These are phyloP conservation scores for Chelonia mydas DNA, from an alignment of 2,797 vertebrate genomes.

Conservation along the genomic window DNA sequence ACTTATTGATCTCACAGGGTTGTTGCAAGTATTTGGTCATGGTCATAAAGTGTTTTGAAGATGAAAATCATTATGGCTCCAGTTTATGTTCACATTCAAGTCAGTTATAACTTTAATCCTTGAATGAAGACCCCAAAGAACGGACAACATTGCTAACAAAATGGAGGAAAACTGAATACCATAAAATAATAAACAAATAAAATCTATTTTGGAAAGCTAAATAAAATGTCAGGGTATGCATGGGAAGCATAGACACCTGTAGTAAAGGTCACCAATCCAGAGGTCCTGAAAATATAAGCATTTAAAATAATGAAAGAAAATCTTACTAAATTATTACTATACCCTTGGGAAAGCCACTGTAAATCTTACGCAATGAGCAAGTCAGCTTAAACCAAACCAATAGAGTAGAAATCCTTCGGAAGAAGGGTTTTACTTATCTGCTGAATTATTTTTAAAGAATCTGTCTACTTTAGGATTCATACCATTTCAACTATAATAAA, in stretches of 20 bases:
- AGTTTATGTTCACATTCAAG: not conserved
- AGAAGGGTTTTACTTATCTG: not conserved
- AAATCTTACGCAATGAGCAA: not conserved
- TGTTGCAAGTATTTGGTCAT: not conserved
- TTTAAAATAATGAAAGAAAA: not conserved
- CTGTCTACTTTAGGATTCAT: not conserved
- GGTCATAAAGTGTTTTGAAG: not conserved
- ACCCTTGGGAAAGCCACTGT: not conserved
- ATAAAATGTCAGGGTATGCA: not conserved
- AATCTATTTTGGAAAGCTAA: not conserved
- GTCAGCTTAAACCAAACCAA: not conserved
- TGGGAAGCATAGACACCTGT: not conserved
- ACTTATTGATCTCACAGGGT: not conserved
- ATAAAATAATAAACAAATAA: not conserved
- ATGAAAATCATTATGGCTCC: not conserved
- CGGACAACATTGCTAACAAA: not conserved
- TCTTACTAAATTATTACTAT: not conserved
- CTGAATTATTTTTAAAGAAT: not conserved
- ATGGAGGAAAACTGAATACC: not conserved
- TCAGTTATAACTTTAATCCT: not conserved
- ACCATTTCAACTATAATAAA: not conserved
- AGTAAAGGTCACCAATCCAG: not conserved
- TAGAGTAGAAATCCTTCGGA: not conserved
- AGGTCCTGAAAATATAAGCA: not conserved
- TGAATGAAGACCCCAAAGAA: not conserved